Evolutionary conservation across 2,113 vertebrate species (phyloP).

Genomic region (Danionella cerebrum): DNA sequence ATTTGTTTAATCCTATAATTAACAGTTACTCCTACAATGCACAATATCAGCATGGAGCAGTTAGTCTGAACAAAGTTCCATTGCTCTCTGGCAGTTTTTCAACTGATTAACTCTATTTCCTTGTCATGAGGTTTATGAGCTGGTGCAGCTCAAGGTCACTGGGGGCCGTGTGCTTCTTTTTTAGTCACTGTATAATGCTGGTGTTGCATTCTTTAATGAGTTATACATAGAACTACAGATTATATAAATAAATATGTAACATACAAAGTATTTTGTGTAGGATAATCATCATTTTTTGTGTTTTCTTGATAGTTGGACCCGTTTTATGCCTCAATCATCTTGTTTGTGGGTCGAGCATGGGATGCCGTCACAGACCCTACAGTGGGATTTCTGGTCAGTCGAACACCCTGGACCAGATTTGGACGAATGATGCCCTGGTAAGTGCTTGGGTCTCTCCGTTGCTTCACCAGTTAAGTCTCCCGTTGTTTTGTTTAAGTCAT

Average conservation of each 20-base stretch:
- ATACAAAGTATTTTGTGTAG: no score
- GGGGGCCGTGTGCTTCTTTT: neutral
- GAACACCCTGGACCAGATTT: constrained; percentile 79
- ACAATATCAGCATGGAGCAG: neutral
- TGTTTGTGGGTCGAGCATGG: constrained; percentile 89
- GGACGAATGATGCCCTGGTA: constrained; percentile 95
- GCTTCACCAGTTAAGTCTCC: no score
- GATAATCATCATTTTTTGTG: neutral
- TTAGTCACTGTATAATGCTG: no score
- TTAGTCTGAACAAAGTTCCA: neutral
- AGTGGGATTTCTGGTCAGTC: constrained; percentile 89
- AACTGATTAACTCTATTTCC: neutral
- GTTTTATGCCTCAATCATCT: constrained; percentile 88
- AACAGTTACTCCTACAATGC: neutral
- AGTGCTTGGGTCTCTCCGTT: constrained; percentile 34
- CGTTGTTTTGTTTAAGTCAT: neutral
- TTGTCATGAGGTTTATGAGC: neutral
- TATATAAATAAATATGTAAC: no score
- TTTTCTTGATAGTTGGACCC: constrained; percentile 69
- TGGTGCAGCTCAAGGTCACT: neutral
- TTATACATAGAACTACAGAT: no score
- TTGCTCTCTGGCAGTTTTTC: neutral
- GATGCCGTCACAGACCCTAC: constrained; percentile 90
- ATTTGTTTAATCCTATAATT: constrained; percentile 27
- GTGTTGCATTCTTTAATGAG: no score